Evolutionary conservation across 23 tunicate genomes (phyloP).

Genomic region (Phallusia fumigata): DNA sequence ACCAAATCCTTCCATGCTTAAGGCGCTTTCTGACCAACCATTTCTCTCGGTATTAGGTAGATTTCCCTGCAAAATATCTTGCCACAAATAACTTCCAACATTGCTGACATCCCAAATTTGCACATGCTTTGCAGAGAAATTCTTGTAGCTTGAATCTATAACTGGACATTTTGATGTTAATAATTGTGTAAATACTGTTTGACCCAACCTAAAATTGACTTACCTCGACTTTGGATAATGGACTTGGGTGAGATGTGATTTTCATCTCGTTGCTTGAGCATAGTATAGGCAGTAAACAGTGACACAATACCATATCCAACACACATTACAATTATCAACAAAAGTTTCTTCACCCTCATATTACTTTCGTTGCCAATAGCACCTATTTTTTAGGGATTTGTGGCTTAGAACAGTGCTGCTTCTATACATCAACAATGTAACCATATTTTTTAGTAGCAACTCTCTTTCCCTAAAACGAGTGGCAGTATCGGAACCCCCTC

Average conservation of each 20-base stretch:
- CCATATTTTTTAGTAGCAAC: too few relatives aligned
- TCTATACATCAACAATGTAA: too few relatives aligned
- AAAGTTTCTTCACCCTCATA: background rate
- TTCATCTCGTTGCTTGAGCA: constrained; percentile 12
- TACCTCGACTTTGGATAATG: too few relatives aligned
- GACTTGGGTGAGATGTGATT: too few relatives aligned
- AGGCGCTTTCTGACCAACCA: background rate
- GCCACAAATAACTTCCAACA: constrained; percentile 57
- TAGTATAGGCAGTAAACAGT: constrained; percentile 42
- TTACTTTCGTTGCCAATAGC: background rate
- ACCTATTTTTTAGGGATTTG: too few relatives aligned
- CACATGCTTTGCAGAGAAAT: background rate
- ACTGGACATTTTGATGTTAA: too few relatives aligned
- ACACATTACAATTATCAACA: constrained; percentile 36
- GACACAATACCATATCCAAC: constrained; percentile 57
- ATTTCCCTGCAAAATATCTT: background rate
- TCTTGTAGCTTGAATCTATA: background rate
- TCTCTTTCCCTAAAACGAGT: too few relatives aligned
- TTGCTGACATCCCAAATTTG: constrained; percentile 63
- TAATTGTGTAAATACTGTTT: too few relatives aligned
- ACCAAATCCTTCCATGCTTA: background rate
- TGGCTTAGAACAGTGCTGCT: too few relatives aligned
- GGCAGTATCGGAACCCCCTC: too few relatives aligned
- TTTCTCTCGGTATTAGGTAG: background rate
- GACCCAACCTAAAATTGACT: too few relatives aligned